Evolutionary conservation across 2,888 invertebrate genomes (phyloP), one percentile per base, ranked within the genome.

Genomic region (Heliconius ethilla): DNA sequence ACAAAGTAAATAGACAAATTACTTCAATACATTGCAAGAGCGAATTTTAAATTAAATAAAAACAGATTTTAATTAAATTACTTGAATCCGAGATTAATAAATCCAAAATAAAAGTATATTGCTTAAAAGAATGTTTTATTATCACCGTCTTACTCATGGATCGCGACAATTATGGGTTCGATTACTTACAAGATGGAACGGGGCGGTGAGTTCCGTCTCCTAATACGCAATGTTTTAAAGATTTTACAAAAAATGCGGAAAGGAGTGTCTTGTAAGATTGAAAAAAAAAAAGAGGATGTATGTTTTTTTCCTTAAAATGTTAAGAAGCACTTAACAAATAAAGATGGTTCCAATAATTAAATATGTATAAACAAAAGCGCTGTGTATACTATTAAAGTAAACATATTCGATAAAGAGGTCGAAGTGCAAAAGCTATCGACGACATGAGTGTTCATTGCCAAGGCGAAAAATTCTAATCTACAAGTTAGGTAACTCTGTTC

Each of bases 381-480:
- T 22, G 11, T 70, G 33, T 55, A 70, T 70, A 29, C 6, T 33
- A 37, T 40, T 33, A 37, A 72, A 59, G 25, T 25, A 62, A 74
- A 74, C 40, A 74, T 40, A 40, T 10, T 59, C 13, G 76, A 76
- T 76, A 76, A 59, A 27, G 22, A 11, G 72, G 63, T 33, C 55
- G 51, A 67, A 55, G 70, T 25, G 9, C 33, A 65, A 1, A 13
- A 33, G 76, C 66, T 76, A 76, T 76, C 76, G 27, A n/a, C 7
- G 25, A 25, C 27, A 40, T 63, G 18, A 76, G 63, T 29, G 15
- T 70, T 76, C 76, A 76, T 37, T 76, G 76, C 63, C 76, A 76
- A 76, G 76, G 63, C 55, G 72, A 72, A 72, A 33, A 72, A 66
- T 72, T 27, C 63, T 70, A 75, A 75, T 76, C 29, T 37, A 6